Evolutionary conservation across 1,140 invertebrate genomes (phyloP).

Genomic region (Drosophila triauraria): DNA sequence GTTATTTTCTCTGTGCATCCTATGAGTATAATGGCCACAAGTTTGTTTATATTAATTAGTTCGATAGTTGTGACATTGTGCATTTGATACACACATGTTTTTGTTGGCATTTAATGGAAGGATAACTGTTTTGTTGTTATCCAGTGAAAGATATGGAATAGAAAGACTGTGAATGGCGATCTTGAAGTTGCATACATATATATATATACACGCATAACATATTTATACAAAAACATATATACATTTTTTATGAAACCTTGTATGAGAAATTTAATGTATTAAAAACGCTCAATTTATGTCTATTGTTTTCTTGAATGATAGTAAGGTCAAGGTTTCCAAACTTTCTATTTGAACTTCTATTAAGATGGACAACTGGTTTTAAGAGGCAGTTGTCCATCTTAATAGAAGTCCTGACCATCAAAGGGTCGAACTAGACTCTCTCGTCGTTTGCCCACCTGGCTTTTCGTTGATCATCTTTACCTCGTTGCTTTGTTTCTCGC

Average conservation of each 20-base stretch:
- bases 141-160: constrained; percentile 54
- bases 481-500: too few species aligned
- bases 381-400: too few species aligned
- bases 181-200: constrained; percentile 72
- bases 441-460: too few species aligned
- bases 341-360: too few species aligned
- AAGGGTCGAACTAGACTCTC: too few species aligned
- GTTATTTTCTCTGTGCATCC: constrained; percentile 1
- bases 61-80: constrained; percentile 20
- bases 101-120: constrained; percentile 39
- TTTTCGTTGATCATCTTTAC: too few species aligned
- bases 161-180: constrained; percentile 75
- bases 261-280: constrained; percentile 56
- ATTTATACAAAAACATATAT: constrained; percentile 35
- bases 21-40: constrained; percentile 7
- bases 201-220: constrained; percentile 50
- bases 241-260: constrained; percentile 63
- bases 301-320: neutral
- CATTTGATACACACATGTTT: constrained; percentile 30
- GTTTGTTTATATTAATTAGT: constrained; percentile 23
- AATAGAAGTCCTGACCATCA: too few species aligned
- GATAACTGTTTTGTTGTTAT: constrained; percentile 48
- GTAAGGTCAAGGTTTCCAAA: too few species aligned
- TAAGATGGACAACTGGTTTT: too few species aligned
- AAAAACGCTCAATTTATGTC: constrained; percentile 49